These are phyloP conservation scores for Podotricha telesiphe DNA, from an alignment of 2,888 invertebrate species.

Conservation along the genomic window DNA sequence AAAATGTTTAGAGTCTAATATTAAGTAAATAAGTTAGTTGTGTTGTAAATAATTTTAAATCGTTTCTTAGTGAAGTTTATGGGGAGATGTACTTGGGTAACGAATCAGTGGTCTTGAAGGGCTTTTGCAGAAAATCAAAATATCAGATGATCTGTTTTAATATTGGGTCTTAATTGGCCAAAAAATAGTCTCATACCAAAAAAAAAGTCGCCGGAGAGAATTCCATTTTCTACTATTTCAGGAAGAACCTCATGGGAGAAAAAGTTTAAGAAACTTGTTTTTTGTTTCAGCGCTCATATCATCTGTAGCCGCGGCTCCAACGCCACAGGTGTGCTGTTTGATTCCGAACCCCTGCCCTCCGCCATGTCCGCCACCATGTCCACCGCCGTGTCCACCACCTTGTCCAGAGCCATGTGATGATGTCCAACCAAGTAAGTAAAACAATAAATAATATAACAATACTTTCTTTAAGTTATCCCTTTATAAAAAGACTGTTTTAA, in stretches of 20 bases:
- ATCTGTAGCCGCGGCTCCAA: slow-evolving; percentile 59
- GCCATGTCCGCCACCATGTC: slow-evolving; percentile 42
- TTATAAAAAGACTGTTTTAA: too few relatives aligned
- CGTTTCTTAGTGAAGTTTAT: background rate
- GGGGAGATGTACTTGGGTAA: too few relatives aligned
- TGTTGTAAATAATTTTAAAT: background rate
- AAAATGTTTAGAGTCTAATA: slow-evolving; percentile 5
- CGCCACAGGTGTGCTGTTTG: slow-evolving; percentile 54
- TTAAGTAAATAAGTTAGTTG: background rate
- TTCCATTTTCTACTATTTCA: too few relatives aligned
- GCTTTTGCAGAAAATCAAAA: too few relatives aligned
- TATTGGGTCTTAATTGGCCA: too few relatives aligned
- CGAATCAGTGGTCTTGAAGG: too few relatives aligned
- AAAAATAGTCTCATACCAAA: too few relatives aligned
- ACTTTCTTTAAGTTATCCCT: background rate
- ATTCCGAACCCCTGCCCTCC: slow-evolving; percentile 41
- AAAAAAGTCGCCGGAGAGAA: too few relatives aligned
- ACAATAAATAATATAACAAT: slow-evolving; percentile 5
- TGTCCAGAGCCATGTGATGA: slow-evolving; percentile 23
- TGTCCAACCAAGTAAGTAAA: slow-evolving; percentile 36
- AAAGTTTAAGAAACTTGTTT: background rate
- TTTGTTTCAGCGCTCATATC: slow-evolving; percentile 61
- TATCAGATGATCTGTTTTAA: too few relatives aligned
- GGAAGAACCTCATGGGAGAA: too few relatives aligned
- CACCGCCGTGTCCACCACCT: slow-evolving; percentile 33